A percentile compares a stretch with the other conserved stretches of the same genome.
Evolutionary conservation across 2,888 invertebrate species (phyloP).

Genomic region (Psylliodes chrysocephalus): DNA sequence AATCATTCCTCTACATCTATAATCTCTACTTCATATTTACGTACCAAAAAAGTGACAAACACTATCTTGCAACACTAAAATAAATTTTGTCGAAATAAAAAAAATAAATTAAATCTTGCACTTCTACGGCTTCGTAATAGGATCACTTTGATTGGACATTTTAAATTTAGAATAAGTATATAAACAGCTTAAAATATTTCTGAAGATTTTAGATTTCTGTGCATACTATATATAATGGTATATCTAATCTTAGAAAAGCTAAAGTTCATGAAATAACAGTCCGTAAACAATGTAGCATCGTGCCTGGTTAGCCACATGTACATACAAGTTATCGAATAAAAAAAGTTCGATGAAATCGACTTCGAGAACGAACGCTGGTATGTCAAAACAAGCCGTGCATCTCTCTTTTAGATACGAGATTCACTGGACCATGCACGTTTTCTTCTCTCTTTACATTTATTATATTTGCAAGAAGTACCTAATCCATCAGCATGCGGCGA

Average conservation of each 20-base stretch:
- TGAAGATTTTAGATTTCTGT: constrained; percentile 1
- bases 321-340: constrained; percentile 36
- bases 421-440: constrained; percentile 38
- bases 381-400: constrained; percentile 54
- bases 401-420: constrained; percentile 42
- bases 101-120: no score
- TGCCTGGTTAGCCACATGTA: constrained; percentile 33
- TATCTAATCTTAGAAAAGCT: constrained; percentile 21
- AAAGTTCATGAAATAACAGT: constrained; percentile 30
- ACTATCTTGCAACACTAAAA: no score
- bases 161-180: no score
- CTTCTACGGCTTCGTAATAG: no score
- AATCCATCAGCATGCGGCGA: not conserved
- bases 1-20: no score
- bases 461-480: not conserved
- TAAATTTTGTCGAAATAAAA: no score
- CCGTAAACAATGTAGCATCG: constrained; percentile 35
- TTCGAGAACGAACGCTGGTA: constrained; percentile 48
- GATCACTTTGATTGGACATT: no score
- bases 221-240: constrained; percentile 16
- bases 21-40: no score
- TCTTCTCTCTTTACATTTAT: constrained; percentile 20
- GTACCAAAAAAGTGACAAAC: no score
- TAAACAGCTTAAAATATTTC: no score
- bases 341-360: constrained; percentile 53